phyloP scores from a whole-genome alignment of 2,888 invertebrate genomes.

The Diadromus collaris region DNA sequence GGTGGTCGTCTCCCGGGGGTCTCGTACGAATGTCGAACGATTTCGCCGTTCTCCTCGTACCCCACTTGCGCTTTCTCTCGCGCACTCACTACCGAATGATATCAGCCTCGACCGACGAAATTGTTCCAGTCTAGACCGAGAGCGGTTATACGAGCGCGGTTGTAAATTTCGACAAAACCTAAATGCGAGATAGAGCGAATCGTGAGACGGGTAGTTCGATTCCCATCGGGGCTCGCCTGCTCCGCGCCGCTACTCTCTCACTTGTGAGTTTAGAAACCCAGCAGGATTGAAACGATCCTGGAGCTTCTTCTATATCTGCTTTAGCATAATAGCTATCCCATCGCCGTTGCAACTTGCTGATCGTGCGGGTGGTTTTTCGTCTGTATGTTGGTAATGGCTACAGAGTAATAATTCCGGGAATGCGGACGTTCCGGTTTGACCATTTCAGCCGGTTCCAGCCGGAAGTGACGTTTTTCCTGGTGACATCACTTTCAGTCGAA shows the following conservation, averaged over 20 bases:
- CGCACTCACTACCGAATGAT: conserved; percentile 31
- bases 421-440: background rate
- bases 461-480: background rate
- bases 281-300: background rate
- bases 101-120: conserved; percentile 49
- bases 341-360: conserved; percentile 27
- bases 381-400: background rate
- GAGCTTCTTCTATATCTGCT: background rate
- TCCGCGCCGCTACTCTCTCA: conserved; percentile 7
- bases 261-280: conserved; percentile 9
- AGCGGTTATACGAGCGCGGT: conserved; percentile 46
- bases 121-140: conserved; percentile 57
- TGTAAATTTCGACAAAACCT: conserved; percentile 54
- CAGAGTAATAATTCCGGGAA: background rate
- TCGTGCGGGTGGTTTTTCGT: background rate
- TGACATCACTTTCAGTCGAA: background rate
- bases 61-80: conserved; percentile 7
- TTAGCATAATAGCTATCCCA: conserved; percentile 16
- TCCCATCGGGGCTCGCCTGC: conserved; percentile 15
- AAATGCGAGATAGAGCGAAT: conserved; percentile 36
- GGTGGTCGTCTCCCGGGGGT: conserved; percentile 61
- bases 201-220: conserved; percentile 24
- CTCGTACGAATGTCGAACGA: conserved; percentile 62
- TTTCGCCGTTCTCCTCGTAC: conserved; percentile 42
- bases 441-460: background rate